Evolutionary conservation across 2,113 vertebrate species (phyloP).

Genomic region (Gobius niger): DNA sequence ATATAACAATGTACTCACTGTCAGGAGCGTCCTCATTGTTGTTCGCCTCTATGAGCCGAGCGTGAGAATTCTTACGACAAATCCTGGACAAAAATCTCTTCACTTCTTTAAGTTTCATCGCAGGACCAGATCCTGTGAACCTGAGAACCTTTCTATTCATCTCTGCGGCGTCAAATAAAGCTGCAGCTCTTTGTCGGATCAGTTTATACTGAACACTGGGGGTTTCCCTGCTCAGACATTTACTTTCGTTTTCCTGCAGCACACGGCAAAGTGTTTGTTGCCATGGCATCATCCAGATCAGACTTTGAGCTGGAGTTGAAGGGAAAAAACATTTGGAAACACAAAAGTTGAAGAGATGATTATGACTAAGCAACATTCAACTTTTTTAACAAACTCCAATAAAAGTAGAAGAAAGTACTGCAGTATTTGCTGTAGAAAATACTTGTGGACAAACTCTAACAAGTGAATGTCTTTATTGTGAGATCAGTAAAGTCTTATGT

Average conservation of each 20-base stretch:
- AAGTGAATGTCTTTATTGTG: no score
- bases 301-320: no score
- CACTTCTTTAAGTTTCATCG: not conserved
- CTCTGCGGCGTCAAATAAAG: not conserved
- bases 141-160: not conserved
- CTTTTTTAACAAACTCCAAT: no score
- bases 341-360: no score
- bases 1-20: conserved; percentile 1
- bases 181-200: not conserved
- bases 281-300: no score
- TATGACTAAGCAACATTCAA: no score
- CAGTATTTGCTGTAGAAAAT: no score
- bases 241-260: not conserved
- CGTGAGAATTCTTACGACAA: rapidly evolving
- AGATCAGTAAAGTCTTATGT: no score
- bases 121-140: not conserved
- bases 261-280: no score
- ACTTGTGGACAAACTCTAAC: no score
- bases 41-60: conserved; percentile 1
- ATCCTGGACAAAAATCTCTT: not conserved
- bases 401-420: no score
- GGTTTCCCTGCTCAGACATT: not conserved
- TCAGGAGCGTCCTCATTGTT: not conserved
- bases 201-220: not conserved
- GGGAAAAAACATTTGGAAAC: no score